Conservation (phyloP, 2,888 invertebrate genomes). For the Dolichomitus sp. region DNA sequence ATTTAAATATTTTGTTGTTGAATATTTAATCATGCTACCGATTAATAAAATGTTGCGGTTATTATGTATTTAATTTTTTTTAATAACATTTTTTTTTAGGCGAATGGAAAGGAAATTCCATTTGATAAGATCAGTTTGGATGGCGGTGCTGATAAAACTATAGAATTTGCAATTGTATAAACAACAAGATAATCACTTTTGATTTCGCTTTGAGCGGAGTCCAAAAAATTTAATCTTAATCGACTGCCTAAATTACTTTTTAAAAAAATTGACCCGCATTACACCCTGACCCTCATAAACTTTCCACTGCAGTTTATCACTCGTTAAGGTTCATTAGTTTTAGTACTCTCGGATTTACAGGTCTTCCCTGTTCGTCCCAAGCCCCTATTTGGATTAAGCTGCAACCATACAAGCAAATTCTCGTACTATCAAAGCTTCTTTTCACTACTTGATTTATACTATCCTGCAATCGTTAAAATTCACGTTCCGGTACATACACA, state of each 20-base stretch:
- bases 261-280: not conserved
- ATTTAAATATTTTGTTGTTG: no score
- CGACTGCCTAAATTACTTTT: not conserved
- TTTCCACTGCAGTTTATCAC: conserved; percentile 1
- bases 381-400: conserved; percentile 66
- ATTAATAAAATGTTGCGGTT: no score
- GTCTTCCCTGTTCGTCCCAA: conserved; percentile 62
- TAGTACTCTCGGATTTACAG: conserved; percentile 45
- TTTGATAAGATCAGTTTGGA: conserved; percentile 58
- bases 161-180: conserved; percentile 12
- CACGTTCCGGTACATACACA: not conserved
- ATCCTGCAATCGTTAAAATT: not conserved
- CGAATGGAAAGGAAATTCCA: conserved; percentile 60
- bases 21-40: not conserved
- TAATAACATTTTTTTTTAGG: conserved; percentile 36
- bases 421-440: conserved; percentile 52
- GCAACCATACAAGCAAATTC: conserved; percentile 69
- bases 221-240: not conserved
- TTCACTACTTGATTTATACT: not conserved
- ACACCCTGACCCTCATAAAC: not conserved
- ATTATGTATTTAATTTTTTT: not conserved
- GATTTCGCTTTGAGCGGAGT: not conserved
- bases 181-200: not conserved
- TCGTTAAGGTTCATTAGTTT: conserved; percentile 63
- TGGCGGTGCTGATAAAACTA: conserved; percentile 47